These are phyloP conservation scores for Nasonia oneida DNA, from an alignment of 2,888 invertebrate genomes.

Conservation along the genomic window DNA sequence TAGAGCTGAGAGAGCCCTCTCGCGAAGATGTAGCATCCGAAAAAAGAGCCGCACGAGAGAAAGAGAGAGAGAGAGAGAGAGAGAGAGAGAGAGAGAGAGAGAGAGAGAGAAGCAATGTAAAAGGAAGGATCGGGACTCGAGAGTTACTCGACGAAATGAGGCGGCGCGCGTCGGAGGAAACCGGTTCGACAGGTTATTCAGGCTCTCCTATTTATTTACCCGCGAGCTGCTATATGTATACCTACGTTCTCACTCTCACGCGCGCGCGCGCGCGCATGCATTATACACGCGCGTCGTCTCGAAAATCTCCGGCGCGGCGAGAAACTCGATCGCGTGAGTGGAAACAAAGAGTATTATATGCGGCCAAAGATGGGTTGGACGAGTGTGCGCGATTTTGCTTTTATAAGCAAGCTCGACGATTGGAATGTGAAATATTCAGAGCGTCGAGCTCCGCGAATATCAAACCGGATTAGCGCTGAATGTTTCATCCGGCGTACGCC, in stretches of 20 bases:
- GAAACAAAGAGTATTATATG: slow-evolving; percentile 41
- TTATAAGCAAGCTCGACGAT: too few species aligned
- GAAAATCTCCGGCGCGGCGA: not conserved
- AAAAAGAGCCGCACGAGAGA: too few species aligned
- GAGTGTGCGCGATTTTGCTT: too few species aligned
- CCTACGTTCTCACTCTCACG: slow-evolving; percentile 65
- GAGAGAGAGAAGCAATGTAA: not conserved
- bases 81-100: not conserved
- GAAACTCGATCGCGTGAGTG: slow-evolving; percentile 40
- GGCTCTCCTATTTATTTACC: slow-evolving; percentile 72
- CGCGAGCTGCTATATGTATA: slow-evolving; percentile 64
- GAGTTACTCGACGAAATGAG: slow-evolving; percentile 44
- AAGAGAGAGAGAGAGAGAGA: not conserved
- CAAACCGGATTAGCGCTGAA: too few species aligned
- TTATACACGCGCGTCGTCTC: not conserved
- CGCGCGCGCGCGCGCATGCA: not conserved
- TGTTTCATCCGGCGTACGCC: too few species aligned
- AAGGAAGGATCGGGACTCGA: not conserved
- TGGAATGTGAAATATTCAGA: too few species aligned
- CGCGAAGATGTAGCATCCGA: not conserved
- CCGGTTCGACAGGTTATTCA: slow-evolving; percentile 76
- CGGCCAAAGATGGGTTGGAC: not conserved
- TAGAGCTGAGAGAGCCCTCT: not conserved
- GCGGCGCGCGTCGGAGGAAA: slow-evolving; percentile 64
- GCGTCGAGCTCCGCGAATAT: too few species aligned